Evolutionary conservation across 2,888 invertebrate species (phyloP), one percentile per base, ranked within the genome.

Genomic region (Stenoptilia bipunctidactyla): DNA sequence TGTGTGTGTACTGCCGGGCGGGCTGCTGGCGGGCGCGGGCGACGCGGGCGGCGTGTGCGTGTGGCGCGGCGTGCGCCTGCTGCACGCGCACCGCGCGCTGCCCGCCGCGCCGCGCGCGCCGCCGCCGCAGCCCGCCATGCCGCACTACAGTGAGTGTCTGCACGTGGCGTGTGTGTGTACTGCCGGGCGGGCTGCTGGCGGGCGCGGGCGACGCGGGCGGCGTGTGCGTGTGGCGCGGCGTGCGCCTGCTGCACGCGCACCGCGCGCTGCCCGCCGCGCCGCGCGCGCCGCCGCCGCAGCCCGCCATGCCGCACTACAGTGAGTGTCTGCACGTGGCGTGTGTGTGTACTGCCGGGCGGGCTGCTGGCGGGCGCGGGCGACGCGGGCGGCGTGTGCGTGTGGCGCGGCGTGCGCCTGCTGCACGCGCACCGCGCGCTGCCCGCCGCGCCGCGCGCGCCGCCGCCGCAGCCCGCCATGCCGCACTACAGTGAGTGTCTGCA

Each of bases 31-130:
- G n/a, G 30, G 6, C n/a, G 30, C n/a, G 30, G 30, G 30, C 30
- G 30, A 2, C 54, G 39, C 41, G 43, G 46, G 56, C 59, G 76
- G 94, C 50, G 86, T 95, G 30, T 49, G 70, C 39, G 80, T 93
- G 33, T 97, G 96, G 93, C 93, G 94, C 63, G 94, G 92, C 20
- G 20, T 8, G 4, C 3, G 62, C 59, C 77, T 94, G 51, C 86
- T 95, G 30, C 49, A 70, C 39, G 80, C 94, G 33, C 97, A 96
- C 93, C 93, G 94, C 63, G 94, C 92, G 15, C 85, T 96, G 14
- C 87, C 88, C 41, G 90, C 92, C 58, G 84, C 69, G 12, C 69
- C 70, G 50, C 60, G 64, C 45, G 53, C 65, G 47, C 66, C 65
- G 61, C 69, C 66, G 65, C 80, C 80, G 63, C 80, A 79, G 51